Conservation (phyloP, 1,140 invertebrate genomes). For the Paraescarpia echinospica region DNA sequence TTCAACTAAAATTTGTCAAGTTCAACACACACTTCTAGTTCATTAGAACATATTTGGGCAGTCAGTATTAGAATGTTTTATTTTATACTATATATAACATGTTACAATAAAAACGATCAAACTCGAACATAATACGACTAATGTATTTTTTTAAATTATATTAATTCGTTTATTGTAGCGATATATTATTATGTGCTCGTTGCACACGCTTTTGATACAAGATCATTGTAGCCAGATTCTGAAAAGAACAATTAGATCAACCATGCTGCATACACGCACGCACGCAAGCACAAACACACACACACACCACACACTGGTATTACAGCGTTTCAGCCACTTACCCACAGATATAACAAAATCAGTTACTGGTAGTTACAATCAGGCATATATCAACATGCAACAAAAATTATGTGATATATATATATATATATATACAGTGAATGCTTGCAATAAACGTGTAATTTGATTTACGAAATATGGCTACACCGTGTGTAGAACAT, state of each 20-base stretch:
- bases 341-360: neutral
- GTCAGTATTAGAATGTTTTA: neutral
- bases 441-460: neutral
- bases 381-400: neutral
- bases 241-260: neutral
- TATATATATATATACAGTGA: neutral
- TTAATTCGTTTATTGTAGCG: too few relatives aligned
- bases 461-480: neutral
- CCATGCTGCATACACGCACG: neutral
- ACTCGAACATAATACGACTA: too few relatives aligned
- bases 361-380: neutral
- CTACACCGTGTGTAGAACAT: neutral
- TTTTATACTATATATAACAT: too few relatives aligned
- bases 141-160: too few relatives aligned
- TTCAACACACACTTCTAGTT: too few relatives aligned
- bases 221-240: too few relatives aligned
- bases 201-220: neutral
- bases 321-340: neutral
- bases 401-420: neutral
- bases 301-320: too few relatives aligned
- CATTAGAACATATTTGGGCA: too few relatives aligned
- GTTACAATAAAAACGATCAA: too few relatives aligned
- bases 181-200: too few relatives aligned
- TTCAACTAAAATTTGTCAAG: too few relatives aligned
- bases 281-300: too few relatives aligned